Evolutionary conservation across 2,797 vertebrate genomes (phyloP).

Genomic region (Semaprochilodus insignis): DNA sequence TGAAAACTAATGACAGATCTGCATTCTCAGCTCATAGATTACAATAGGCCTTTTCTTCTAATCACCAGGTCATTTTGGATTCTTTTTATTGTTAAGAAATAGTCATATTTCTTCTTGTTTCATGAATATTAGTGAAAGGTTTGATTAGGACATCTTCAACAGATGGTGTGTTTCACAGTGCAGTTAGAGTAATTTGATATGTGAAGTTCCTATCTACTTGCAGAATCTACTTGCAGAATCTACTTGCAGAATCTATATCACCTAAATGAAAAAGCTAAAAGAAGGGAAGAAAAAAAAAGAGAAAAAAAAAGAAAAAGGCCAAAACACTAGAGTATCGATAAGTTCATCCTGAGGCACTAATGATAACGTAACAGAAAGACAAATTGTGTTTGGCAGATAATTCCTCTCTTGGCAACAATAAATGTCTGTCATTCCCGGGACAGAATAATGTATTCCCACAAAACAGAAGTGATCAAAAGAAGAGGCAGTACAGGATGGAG

Average conservation of each 20-base stretch:
- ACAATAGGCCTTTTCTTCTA: not conserved
- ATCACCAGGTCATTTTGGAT: not conserved
- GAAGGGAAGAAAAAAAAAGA: too few relatives aligned
- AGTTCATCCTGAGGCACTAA: constrained; percentile 53
- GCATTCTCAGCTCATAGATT: too few relatives aligned
- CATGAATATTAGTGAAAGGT: not conserved
- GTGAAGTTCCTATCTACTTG: not conserved
- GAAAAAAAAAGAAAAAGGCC: not conserved
- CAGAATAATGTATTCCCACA: constrained; percentile 59
- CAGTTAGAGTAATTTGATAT: not conserved
- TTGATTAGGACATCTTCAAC: not conserved
- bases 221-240: not conserved
- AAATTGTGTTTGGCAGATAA: constrained; percentile 45
- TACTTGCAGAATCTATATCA: not conserved
- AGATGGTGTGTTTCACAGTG: not conserved
- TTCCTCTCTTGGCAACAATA: constrained; percentile 2
- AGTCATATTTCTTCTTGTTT: not conserved
- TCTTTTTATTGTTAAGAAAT: not conserved
- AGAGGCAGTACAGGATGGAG: constrained; percentile 62
- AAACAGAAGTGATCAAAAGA: constrained; percentile 67
- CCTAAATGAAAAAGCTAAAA: not conserved
- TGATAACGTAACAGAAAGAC: constrained; percentile 54
- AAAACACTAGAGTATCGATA: constrained; percentile 3
- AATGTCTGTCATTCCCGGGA: constrained; percentile 26
- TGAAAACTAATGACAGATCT: too few relatives aligned